phyloP scores from a whole-genome alignment of 37 sponge, comb jelly and placozoan species.

The Amphimedon queenslandica region DNA sequence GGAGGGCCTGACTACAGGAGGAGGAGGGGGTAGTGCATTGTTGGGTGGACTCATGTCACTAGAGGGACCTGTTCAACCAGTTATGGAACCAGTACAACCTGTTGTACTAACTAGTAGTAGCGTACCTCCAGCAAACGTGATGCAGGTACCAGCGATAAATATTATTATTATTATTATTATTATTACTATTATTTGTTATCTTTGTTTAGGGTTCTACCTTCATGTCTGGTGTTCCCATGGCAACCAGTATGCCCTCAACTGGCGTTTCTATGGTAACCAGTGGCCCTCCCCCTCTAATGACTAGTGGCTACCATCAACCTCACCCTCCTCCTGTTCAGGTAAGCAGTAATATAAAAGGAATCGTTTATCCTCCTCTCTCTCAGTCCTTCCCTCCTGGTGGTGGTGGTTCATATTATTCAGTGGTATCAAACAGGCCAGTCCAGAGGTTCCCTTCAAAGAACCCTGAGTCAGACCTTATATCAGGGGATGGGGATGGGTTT shows the following conservation, averaged over 20 bases:
- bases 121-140: too few species aligned
- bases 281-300: background rate
- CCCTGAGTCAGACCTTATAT: background rate
- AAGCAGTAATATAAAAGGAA: background rate
- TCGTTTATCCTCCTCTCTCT: background rate
- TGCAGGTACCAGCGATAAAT: too few species aligned
- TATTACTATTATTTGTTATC: too few species aligned
- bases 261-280: background rate
- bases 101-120: too few species aligned
- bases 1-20: too few species aligned
- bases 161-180: too few species aligned
- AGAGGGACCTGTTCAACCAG: too few species aligned
- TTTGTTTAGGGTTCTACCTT: too few species aligned
- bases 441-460: constrained; percentile 48
- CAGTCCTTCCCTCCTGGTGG: background rate
- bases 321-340: background rate
- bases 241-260: background rate
- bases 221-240: background rate
- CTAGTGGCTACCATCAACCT: background rate
- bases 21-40: too few species aligned
- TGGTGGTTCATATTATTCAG: too few species aligned
- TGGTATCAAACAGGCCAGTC: constrained; percentile 76
- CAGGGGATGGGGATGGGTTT: constrained; percentile 41
- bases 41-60: too few species aligned
- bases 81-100: too few species aligned